phyloP scores from a whole-genome alignment of 1,140 invertebrate species.

The Helicoverpa armigera region DNA sequence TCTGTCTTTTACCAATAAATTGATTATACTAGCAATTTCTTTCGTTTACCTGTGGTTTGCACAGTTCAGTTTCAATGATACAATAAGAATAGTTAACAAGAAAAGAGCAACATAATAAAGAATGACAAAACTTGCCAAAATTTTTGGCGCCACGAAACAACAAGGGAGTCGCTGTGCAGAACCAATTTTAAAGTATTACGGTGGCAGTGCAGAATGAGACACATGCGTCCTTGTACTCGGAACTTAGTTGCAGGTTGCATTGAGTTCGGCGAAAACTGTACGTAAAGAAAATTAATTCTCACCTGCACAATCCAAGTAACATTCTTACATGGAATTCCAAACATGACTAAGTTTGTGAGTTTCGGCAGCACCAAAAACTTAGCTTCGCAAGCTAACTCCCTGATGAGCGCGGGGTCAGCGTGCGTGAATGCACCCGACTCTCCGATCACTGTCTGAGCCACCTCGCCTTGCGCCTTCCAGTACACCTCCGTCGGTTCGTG shows the following conservation, averaged over 20 bases:
- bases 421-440: conserved; percentile 63
- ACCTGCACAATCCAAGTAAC: conserved; percentile 74
- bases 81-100: too few species aligned
- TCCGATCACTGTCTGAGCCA: conserved; percentile 71
- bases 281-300: conserved; percentile 42
- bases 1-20: too few species aligned
- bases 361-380: conserved; percentile 72
- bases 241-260: too few species aligned
- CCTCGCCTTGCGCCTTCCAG: conserved; percentile 75
- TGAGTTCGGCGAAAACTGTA: too few species aligned
- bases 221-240: too few species aligned
- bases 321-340: conserved; percentile 66
- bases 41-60: neutral
- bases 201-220: too few species aligned
- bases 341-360: conserved; percentile 65
- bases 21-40: neutral
- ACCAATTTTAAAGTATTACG: too few species aligned
- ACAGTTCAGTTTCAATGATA: too few species aligned
- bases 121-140: too few species aligned
- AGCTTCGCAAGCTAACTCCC: conserved; percentile 68
- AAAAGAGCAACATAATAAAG: too few species aligned
- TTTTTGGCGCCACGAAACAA: too few species aligned
- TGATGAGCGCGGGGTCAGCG: conserved; percentile 69
- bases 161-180: neutral
- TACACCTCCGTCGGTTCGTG: conserved; percentile 75